Conservation (phyloP, 2,888 invertebrate genomes). For the Gymnocheta viridis region DNA sequence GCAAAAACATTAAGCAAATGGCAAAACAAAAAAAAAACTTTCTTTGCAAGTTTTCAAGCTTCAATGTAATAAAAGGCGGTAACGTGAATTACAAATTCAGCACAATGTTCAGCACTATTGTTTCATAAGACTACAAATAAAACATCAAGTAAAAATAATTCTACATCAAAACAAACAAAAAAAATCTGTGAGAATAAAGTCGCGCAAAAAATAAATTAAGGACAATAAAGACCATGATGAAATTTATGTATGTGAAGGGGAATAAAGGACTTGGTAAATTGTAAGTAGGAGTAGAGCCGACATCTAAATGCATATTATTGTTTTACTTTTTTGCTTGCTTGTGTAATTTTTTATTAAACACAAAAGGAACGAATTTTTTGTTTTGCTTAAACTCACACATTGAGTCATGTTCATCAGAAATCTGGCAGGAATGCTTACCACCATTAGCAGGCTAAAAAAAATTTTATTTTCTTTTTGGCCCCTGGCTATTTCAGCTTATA, state of each 20-base stretch:
- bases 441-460: conserved; percentile 17
- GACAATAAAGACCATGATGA: conserved; percentile 71
- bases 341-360: not conserved
- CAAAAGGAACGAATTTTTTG: not conserved
- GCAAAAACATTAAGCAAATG: conserved; percentile 14
- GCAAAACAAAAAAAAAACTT: conserved; percentile 39
- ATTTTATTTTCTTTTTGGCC: conserved; percentile 1
- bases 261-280: not conserved
- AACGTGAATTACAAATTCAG: conserved; percentile 72
- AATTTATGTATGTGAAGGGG: not conserved
- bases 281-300: not conserved
- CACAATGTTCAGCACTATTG: conserved; percentile 71
- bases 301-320: not conserved
- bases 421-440: conserved; percentile 26
- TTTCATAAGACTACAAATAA: conserved; percentile 55
- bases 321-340: not conserved
- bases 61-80: conserved; percentile 64
- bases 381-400: conserved; percentile 1
- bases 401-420: conserved; percentile 11
- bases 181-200: conserved; percentile 37
- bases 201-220: conserved; percentile 72
- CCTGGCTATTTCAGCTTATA: not conserved
- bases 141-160: conserved; percentile 23
- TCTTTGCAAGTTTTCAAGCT: conserved; percentile 26
- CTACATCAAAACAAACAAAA: conserved; percentile 6